Conservation (phyloP, 2,888 invertebrate species). For the Drosophila kanekoi region DNA sequence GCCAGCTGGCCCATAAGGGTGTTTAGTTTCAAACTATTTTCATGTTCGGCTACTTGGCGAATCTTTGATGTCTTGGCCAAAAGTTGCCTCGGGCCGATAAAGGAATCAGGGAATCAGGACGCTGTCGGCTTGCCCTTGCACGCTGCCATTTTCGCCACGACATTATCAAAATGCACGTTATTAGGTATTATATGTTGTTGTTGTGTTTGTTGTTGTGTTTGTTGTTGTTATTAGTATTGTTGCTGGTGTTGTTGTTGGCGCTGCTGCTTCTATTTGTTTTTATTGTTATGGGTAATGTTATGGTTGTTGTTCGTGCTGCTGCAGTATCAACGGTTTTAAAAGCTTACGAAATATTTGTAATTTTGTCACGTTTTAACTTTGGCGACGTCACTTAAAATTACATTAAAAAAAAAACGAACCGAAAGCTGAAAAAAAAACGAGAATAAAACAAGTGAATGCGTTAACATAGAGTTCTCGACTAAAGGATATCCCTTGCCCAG, state of each 20-base stretch:
- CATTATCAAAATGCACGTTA: conserved; percentile 73
- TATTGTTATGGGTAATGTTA: conserved; percentile 63
- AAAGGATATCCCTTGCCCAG: not conserved
- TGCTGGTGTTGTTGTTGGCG: conserved; percentile 3
- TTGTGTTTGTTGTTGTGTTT: conserved; percentile 43
- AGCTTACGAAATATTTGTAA: conserved; percentile 75
- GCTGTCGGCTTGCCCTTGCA: not conserved
- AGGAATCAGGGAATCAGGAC: conserved; percentile 8
- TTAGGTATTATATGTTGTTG: conserved; percentile 61
- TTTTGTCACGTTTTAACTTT: conserved; percentile 79
- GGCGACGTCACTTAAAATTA: conserved; percentile 77
- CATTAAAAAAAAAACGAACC: conserved; percentile 50
- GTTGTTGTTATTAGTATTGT: conserved; percentile 17
- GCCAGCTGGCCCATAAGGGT: conserved; percentile 16
- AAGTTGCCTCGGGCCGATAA: conserved; percentile 33
- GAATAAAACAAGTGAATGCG: conserved; percentile 19
- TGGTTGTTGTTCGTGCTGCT: conserved; percentile 59
- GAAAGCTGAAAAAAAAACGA: conserved; percentile 19
- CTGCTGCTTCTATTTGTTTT: conserved; percentile 58
- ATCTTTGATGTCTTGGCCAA: conserved; percentile 58
- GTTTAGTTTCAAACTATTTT: conserved; percentile 58
- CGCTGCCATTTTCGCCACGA: conserved; percentile 30
- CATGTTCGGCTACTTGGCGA: conserved; percentile 10
- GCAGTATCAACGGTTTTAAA: conserved; percentile 67
- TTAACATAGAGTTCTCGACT: not conserved